These are phyloP conservation scores for Acestrorhynchus altus DNA, from an alignment of 2,797 vertebrate species.

Conservation along the genomic window DNA sequence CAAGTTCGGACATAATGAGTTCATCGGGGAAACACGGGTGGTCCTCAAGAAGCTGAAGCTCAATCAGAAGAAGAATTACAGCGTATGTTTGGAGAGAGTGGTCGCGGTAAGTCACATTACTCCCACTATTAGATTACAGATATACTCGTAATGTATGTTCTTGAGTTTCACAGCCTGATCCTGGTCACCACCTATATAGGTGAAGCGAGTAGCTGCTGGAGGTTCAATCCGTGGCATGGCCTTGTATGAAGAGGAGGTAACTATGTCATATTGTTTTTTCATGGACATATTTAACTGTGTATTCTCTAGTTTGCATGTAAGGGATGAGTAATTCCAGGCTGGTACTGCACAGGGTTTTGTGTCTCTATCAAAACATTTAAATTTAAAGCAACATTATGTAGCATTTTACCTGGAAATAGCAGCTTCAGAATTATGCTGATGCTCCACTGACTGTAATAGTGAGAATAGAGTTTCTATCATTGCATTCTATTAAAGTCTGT, in stretches of 20 bases:
- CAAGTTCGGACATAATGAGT: conserved; percentile 96
- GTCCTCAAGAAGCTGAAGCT: conserved; percentile 92
- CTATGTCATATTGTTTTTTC: neutral
- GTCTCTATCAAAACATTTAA: neutral
- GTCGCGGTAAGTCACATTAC: conserved; percentile 75
- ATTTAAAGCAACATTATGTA: too few relatives aligned
- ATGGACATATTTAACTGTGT: neutral
- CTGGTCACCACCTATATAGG: conserved; percentile 69
- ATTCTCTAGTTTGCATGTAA: neutral
- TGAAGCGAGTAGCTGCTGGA: conserved; percentile 85
- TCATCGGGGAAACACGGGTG: conserved; percentile 93
- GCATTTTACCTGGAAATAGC: too few relatives aligned
- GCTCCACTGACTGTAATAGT: too few relatives aligned
- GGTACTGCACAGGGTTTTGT: neutral
- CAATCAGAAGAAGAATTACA: conserved; percentile 93
- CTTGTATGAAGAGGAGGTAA: conserved; percentile 93
- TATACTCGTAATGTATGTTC: conserved; percentile 10
- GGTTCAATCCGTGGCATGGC: conserved; percentile 90
- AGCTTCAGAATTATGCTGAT: too few relatives aligned
- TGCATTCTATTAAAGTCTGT: too few relatives aligned
- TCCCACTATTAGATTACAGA: conserved; percentile 10
- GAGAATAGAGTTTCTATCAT: too few relatives aligned
- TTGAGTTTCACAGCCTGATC: conserved; percentile 21
- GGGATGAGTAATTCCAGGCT: neutral
- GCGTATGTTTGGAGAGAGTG: conserved; percentile 89